Percentiles rank a stretch among this genome's conserved stretches.
phyloP scores from a whole-genome alignment of 2,113 vertebrate species.

The Orientallactaga bullata region DNA sequence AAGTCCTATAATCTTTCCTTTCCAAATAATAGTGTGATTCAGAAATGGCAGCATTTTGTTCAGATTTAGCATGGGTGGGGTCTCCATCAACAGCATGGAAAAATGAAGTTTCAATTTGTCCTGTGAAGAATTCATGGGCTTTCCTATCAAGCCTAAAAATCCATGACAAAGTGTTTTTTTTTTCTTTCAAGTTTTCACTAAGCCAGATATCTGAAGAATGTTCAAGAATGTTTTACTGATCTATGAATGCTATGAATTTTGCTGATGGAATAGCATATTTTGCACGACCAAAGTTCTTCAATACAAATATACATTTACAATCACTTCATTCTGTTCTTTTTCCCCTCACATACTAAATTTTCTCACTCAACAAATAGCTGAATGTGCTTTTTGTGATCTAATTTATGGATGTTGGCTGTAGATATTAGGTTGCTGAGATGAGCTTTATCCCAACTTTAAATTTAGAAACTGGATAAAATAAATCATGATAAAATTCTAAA shows the following conservation, averaged over 20 bases:
- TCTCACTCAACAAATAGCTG: constrained; percentile 35
- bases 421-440: constrained; percentile 66
- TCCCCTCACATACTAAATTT: constrained; percentile 40
- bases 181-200: constrained; percentile 72
- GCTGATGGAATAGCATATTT: constrained; percentile 72
- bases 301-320: constrained; percentile 66
- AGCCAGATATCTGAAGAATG: constrained; percentile 58
- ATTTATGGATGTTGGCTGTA: constrained; percentile 61
- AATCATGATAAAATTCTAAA: constrained; percentile 49
- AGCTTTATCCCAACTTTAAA: constrained; percentile 63
- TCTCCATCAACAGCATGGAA: not conserved
- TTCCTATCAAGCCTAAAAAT: constrained; percentile 57
- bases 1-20: not conserved
- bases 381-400: constrained; percentile 57
- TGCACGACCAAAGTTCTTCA: constrained; percentile 55
- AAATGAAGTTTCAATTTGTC: constrained; percentile 62
- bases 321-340: constrained; percentile 36
- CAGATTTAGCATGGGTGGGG: constrained; percentile 11
- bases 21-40: constrained; percentile 45
- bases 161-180: constrained; percentile 22
- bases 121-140: constrained; percentile 59
- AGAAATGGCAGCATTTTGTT: constrained; percentile 54
- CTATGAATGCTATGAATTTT: constrained; percentile 71
- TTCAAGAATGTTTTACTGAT: constrained; percentile 73
- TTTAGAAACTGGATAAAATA: constrained; percentile 64